phyloP scores from a whole-genome alignment of 2,888 invertebrate genomes.

The Thereva unica region DNA sequence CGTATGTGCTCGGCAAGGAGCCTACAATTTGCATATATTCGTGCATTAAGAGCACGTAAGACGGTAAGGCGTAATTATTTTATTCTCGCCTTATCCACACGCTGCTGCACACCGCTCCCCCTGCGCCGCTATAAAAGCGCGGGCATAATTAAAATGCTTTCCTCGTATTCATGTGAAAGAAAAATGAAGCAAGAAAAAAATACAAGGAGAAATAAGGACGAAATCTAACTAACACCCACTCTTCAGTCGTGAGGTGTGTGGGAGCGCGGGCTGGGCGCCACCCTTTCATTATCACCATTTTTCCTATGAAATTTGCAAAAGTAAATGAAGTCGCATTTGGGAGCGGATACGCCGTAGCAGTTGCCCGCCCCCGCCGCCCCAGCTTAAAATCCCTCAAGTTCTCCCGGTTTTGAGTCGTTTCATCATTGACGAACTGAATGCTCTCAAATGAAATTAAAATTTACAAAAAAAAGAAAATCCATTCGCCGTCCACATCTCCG shows the following conservation, averaged over 20 bases:
- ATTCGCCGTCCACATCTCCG: conserved; percentile 8
- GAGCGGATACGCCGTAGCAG: conserved; percentile 30
- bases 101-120: conserved; percentile 12
- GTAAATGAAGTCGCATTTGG: conserved; percentile 30
- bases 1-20: background rate
- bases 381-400: background rate
- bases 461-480: conserved; percentile 18
- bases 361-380: conserved; percentile 1
- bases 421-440: conserved; percentile 6
- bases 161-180: conserved; percentile 18
- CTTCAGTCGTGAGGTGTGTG: background rate
- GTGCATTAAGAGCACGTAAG: conserved; percentile 35
- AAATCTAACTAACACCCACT: conserved; percentile 29
- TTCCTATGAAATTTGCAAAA: conserved; percentile 11
- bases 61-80: conserved; percentile 38
- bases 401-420: background rate
- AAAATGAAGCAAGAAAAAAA: conserved; percentile 7
- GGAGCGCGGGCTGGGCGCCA: background rate
- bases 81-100: conserved; percentile 38
- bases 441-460: conserved; percentile 33
- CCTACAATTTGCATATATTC: conserved; percentile 41
- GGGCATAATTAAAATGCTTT: conserved; percentile 28
- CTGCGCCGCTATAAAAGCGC: conserved; percentile 15
- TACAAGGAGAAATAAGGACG: conserved; percentile 15
- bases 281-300: conserved; percentile 22